Conservation (phyloP, 2,888 invertebrate genomes). For the Anthrax anthrax region DNA sequence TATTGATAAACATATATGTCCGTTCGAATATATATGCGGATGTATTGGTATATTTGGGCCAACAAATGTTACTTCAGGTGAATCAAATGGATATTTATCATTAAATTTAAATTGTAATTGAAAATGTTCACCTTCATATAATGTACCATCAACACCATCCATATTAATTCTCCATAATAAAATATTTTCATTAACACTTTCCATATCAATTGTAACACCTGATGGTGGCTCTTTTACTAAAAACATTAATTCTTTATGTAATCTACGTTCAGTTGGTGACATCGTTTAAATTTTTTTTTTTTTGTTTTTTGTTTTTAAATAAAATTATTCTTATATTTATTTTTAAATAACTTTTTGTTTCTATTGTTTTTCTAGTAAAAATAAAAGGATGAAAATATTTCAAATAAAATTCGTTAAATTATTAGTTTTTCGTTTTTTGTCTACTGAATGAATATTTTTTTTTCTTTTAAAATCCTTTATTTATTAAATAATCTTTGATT, state of each 20-base stretch:
- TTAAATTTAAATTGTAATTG: slow-evolving; percentile 93
- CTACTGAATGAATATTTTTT: neutral
- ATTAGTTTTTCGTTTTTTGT: neutral
- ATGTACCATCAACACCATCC: slow-evolving; percentile 83
- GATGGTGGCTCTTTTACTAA: slow-evolving; percentile 87
- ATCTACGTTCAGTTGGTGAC: slow-evolving; percentile 48
- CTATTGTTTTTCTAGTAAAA: too few species aligned
- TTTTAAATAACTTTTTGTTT: too few species aligned
- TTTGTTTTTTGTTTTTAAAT: too few species aligned
- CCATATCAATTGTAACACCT: slow-evolving; percentile 79
- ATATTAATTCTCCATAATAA: slow-evolving; percentile 84
- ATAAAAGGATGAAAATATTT: too few species aligned
- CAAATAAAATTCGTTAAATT: too few species aligned
- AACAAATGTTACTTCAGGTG: slow-evolving; percentile 87
- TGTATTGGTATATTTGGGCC: slow-evolving; percentile 94
- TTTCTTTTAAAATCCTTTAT: slow-evolving; percentile 55
- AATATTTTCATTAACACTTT: slow-evolving; percentile 35
- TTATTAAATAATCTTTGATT: slow-evolving; percentile 50
- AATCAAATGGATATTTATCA: slow-evolving; percentile 93
- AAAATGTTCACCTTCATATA: slow-evolving; percentile 94
- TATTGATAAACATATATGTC: slow-evolving; percentile 97
- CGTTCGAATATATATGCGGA: slow-evolving; percentile 97
- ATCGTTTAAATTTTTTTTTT: too few species aligned
- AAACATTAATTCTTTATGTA: slow-evolving; percentile 90
- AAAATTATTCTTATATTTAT: too few species aligned